phyloP scores from a whole-genome alignment of 1,140 invertebrate species.

The Drosophila tani region DNA sequence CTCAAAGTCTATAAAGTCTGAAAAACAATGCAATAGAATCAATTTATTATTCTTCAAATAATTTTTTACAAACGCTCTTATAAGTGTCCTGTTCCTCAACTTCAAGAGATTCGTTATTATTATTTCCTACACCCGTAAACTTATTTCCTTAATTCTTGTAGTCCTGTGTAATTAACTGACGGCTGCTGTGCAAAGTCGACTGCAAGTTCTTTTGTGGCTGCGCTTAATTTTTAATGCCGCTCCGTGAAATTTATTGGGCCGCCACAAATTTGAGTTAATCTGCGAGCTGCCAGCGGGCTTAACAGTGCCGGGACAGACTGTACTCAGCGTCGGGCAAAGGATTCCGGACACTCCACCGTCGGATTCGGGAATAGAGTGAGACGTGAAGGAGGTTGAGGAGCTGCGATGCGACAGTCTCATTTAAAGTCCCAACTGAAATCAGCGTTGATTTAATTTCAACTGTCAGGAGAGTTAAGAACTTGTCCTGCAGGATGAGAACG shows the following conservation, averaged over 20 bases:
- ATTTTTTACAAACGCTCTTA: too few relatives aligned
- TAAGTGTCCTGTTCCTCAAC: too few relatives aligned
- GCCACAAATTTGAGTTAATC: constrained; percentile 81
- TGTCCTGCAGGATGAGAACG: constrained; percentile 16
- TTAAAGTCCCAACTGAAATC: constrained; percentile 68
- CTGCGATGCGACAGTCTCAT: constrained; percentile 37
- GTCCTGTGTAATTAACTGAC: constrained; percentile 64
- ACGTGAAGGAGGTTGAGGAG: background rate
- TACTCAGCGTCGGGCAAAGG: constrained; percentile 33
- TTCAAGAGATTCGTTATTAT: too few relatives aligned
- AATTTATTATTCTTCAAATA: too few relatives aligned
- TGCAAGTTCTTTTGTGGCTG: constrained; percentile 57
- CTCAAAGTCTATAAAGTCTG: too few relatives aligned
- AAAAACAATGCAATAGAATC: too few relatives aligned
- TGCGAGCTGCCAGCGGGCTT: constrained; percentile 60
- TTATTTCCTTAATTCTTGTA: background rate
- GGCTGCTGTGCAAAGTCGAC: constrained; percentile 49
- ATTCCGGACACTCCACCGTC: background rate
- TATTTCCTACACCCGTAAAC: too few relatives aligned
- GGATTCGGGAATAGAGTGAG: background rate
- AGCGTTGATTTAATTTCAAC: constrained; percentile 66
- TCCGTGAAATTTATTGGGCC: constrained; percentile 73
- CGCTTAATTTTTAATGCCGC: constrained; percentile 79
- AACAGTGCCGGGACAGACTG: constrained; percentile 42
- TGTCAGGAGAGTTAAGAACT: constrained; percentile 39